phyloP scores from a whole-genome alignment of 2,113 vertebrate species.

The Istiophorus platypterus region DNA sequence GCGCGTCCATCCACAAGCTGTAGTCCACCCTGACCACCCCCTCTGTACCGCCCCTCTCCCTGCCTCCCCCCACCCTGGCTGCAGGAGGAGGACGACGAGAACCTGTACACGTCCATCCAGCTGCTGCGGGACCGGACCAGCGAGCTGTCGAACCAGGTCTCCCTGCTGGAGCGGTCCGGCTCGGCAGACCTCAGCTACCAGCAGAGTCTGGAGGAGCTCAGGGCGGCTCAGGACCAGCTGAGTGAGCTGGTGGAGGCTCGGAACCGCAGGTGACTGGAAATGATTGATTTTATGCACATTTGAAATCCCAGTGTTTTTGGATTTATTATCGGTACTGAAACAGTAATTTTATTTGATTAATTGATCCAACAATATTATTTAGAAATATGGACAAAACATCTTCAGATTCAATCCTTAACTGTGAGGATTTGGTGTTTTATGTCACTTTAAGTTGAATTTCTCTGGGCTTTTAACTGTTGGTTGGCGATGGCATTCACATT shows the following conservation, averaged over 20 bases:
- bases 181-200: slow-evolving; percentile 87
- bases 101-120: slow-evolving; percentile 91
- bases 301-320: too few relatives aligned
- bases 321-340: too few relatives aligned
- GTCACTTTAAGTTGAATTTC: background rate
- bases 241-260: slow-evolving; percentile 89
- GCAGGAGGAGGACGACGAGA: slow-evolving; percentile 91
- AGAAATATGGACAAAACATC: background rate
- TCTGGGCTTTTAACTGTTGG: background rate
- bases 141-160: slow-evolving; percentile 88
- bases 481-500: too few relatives aligned
- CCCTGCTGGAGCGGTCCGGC: slow-evolving; percentile 86
- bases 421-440: background rate
- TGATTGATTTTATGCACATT: too few relatives aligned
- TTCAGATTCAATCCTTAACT: background rate
- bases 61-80: background rate
- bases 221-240: slow-evolving; percentile 87
- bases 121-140: slow-evolving; percentile 88
- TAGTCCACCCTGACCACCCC: background rate
- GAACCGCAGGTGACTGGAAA: slow-evolving; percentile 87
- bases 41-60: too few relatives aligned
- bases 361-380: background rate
- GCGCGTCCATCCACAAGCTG: background rate
- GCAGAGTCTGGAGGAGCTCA: slow-evolving; percentile 88
- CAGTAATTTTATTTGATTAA: background rate